Conservation (phyloP, 2,113 vertebrate genomes). For the Lophochroa leadbeateri region DNA sequence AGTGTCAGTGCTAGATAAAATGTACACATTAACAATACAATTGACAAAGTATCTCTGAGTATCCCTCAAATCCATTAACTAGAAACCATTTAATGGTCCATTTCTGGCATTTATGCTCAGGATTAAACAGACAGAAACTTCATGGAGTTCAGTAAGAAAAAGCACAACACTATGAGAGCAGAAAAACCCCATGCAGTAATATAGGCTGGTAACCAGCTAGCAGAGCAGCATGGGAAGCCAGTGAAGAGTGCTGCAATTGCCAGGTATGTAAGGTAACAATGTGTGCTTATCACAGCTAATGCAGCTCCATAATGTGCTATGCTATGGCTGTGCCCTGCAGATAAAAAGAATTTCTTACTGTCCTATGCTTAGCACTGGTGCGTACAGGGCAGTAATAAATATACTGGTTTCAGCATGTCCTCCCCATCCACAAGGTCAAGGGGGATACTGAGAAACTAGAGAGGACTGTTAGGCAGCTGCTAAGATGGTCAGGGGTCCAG, state of each 20-base stretch:
- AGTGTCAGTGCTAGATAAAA: background rate
- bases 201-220: background rate
- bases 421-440: background rate
- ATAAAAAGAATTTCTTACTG: background rate
- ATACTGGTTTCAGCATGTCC: background rate
- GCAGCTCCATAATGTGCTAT: background rate
- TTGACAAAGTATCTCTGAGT: background rate
- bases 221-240: background rate
- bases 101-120: background rate
- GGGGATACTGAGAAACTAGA: background rate
- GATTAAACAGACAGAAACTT: background rate
- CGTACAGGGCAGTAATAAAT: background rate
- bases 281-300: background rate
- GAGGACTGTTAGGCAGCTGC: background rate
- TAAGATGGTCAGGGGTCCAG: background rate
- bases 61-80: background rate
- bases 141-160: background rate
- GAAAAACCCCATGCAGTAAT: background rate
- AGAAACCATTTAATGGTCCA: background rate
- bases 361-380: background rate
- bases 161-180: background rate
- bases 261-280: background rate
- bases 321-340: fast-evolving
- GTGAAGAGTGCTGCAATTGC: background rate
- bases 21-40: background rate